Conservation (phyloP, 2,797 vertebrate genomes). For the Sebastes cheni region DNA sequence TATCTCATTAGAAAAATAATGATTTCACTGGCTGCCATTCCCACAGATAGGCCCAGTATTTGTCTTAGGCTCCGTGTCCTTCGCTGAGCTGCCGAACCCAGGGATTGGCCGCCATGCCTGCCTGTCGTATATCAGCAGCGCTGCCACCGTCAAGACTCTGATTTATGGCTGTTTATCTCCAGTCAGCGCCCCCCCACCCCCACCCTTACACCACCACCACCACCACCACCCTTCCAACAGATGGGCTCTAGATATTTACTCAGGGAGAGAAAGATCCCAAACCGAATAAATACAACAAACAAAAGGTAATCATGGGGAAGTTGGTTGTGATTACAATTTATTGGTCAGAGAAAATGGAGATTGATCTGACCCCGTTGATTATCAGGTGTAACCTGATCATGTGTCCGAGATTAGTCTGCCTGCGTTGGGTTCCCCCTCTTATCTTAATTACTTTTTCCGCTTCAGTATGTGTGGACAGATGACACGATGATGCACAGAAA, state of each 20-base stretch:
- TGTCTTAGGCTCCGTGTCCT: conserved; percentile 66
- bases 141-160: conserved; percentile 71
- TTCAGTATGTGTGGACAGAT: conserved; percentile 12
- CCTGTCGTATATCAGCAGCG: conserved; percentile 81
- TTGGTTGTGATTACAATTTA: conserved; percentile 74
- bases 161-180: conserved; percentile 85
- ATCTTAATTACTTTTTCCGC: conserved; percentile 45
- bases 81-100: conserved; percentile 30
- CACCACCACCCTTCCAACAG: conserved; percentile 73
- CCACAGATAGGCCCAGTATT: conserved; percentile 78
- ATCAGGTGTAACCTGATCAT: conserved; percentile 43
- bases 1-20: conserved; percentile 85
- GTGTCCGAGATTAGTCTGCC: conserved; percentile 8
- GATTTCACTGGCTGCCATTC: conserved; percentile 78
- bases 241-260: conserved; percentile 83
- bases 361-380: conserved; percentile 21
- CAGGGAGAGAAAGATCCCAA: conserved; percentile 68
- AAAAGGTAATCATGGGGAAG: conserved; percentile 61
- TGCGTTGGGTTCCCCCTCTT: conserved; percentile 29
- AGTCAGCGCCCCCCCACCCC: conserved; percentile 38
- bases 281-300: conserved; percentile 75
- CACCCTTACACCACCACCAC: too few species aligned
- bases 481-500: not conserved
- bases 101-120: conserved; percentile 62
- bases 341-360: conserved; percentile 50